These are phyloP conservation scores for Eupithecia centaureata DNA, from an alignment of 2,888 invertebrate species.

Conservation along the genomic window DNA sequence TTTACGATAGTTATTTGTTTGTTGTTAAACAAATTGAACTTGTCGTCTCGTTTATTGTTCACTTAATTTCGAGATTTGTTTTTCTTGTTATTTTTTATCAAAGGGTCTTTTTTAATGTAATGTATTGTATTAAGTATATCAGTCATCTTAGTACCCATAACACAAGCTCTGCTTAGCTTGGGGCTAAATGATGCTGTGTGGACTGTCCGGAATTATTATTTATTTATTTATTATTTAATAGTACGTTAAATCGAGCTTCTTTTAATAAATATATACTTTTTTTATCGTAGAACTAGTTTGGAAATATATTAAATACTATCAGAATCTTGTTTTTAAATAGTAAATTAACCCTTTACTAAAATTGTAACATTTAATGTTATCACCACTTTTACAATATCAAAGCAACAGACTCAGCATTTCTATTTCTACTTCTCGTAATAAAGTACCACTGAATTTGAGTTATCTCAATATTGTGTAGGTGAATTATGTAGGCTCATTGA, in stretches of 20 bases:
- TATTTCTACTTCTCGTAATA: conserved; percentile 10
- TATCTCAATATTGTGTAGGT: conserved; percentile 23
- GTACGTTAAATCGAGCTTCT: background rate
- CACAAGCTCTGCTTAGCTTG: too few species aligned
- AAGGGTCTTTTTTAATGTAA: background rate
- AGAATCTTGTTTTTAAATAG: too few species aligned
- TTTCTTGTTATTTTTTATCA: background rate
- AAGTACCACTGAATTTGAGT: conserved; percentile 19
- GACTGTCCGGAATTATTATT: too few species aligned
- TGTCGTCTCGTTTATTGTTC: conserved; percentile 38
- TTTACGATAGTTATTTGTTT: conserved; percentile 41
- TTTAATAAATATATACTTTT: background rate
- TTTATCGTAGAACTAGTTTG: too few species aligned
- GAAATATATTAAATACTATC: too few species aligned
- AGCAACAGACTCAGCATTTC: background rate
- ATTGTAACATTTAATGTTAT: background rate
- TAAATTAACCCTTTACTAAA: background rate
- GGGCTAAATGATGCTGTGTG: too few species aligned
- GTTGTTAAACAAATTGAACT: conserved; percentile 44
- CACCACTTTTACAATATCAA: background rate
- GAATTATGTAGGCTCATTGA: conserved; percentile 24
- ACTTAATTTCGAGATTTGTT: conserved; percentile 18
- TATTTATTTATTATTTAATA: background rate
- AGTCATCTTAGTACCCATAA: too few species aligned
- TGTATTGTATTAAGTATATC: too few species aligned